phyloP scores from a whole-genome alignment of 2,797 vertebrate species.

The Rhabdophis nuchalis region DNA sequence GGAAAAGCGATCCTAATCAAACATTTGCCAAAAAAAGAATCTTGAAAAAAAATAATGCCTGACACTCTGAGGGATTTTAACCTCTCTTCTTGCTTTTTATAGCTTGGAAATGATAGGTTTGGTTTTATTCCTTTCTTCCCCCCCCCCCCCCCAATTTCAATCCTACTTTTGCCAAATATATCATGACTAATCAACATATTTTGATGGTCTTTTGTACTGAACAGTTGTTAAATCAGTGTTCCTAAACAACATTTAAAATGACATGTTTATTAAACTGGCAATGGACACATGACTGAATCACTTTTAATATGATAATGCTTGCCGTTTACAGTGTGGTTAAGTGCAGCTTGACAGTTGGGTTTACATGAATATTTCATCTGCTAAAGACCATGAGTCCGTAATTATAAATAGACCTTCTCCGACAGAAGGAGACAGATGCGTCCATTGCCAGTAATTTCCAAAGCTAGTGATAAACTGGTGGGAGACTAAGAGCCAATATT shows the following conservation, averaged over 20 bases:
- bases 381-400: conserved; percentile 65
- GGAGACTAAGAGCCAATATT: conserved; percentile 18
- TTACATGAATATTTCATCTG: conserved; percentile 73
- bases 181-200: conserved; percentile 50
- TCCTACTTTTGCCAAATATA: conserved; percentile 54
- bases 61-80: not conserved
- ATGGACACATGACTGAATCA: conserved; percentile 62
- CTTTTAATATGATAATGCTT: conserved; percentile 72
- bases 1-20: not conserved
- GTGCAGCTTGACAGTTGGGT: conserved; percentile 65
- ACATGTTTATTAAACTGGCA: conserved; percentile 71
- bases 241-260: conserved; percentile 70
- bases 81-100: conserved; percentile 23
- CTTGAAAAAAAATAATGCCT: not conserved
- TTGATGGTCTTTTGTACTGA: conserved; percentile 43
- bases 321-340: conserved; percentile 67
- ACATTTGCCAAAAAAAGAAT: not conserved
- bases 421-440: conserved; percentile 60
- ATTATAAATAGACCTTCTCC: conserved; percentile 67
- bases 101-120: conserved; percentile 27
- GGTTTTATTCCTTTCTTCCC: conserved; percentile 8
- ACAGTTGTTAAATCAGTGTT: conserved; percentile 58
- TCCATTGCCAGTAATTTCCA: conserved; percentile 49
- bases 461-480: conserved; percentile 28
- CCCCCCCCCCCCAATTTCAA: conserved; percentile 31